phyloP scores from a whole-genome alignment of 2,797 vertebrate genomes.

The Leuciscus waleckii region DNA sequence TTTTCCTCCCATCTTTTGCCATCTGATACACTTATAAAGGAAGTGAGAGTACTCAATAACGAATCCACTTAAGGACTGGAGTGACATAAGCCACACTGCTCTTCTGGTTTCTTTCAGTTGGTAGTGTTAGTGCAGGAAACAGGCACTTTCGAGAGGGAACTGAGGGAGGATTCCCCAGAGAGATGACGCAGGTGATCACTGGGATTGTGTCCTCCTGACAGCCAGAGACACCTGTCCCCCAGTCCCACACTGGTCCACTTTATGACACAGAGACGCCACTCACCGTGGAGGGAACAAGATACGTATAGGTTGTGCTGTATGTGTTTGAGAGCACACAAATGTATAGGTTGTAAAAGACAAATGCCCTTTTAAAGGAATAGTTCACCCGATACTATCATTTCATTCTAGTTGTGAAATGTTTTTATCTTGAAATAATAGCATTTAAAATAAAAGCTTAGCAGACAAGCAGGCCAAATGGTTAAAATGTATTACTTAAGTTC shows the following conservation, averaged over 20 bases:
- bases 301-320: conserved; percentile 4
- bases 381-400: neutral
- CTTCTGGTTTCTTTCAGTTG: conserved; percentile 56
- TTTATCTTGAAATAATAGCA: neutral
- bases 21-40: conserved; percentile 13
- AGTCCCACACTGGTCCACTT: conserved; percentile 49
- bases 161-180: conserved; percentile 64
- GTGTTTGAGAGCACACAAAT: neutral
- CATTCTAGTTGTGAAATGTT: neutral
- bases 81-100: conserved; percentile 30
- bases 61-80: conserved; percentile 10
- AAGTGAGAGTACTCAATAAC: conserved; percentile 6
- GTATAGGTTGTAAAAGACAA: neutral
- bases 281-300: conserved; percentile 67
- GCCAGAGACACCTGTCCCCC: conserved; percentile 49
- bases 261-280: conserved; percentile 69
- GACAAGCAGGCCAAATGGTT: neutral
- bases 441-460: neutral
- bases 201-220: neutral
- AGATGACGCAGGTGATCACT: conserved; percentile 71
- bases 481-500: neutral
- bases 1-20: neutral
- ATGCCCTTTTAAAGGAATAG: neutral
- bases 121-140: conserved; percentile 59
- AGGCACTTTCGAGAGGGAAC: conserved; percentile 66